Evolutionary conservation across 53 echinoderm and acorn worm species (phyloP), one percentile per base, ranked within the genome.

Genomic region (Astropecten irregularis): DNA sequence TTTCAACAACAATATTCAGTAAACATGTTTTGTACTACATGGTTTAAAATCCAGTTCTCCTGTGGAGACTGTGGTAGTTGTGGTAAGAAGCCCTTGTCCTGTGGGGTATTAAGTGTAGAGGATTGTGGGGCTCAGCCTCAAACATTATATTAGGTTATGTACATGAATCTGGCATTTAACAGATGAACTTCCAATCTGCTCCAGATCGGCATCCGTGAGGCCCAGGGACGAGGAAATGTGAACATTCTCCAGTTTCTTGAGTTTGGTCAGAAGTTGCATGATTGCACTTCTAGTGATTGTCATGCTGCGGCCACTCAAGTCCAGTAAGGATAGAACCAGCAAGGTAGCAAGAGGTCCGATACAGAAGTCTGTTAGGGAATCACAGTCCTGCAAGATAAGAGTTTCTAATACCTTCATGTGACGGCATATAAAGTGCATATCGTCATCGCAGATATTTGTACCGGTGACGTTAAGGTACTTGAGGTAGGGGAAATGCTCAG

Each of bases 361-460:
- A 25, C 73, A 82, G 2, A 70, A 20, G 29, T 88, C 88, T 0
- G 88, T 82, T 21, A 88, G 58, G 6, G 50, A 22, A 26, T 68
- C 34, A 14, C 88, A 88, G 47, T 62, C 49, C 6, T 47, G 33
- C 63, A 88, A 37, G 13, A 16, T 49, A 0, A 88, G 35, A 0
- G 16, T 4, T 25, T 88, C 29, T 39, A 88, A 18, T 9, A 25
- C 16, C 58, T 76, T 88, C 29, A 82, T 30, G 50, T 82, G 50
- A 37, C 71, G 68, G 39, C 88, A 60, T 6, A 82, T 36, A 14
- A 46, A 82, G 37, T 82, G 88, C 61, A 88, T 47, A 40, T 39
- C 62, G 8, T 69, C 82, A 37, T 88, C 88, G 6, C 10, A 20
- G 53, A 88, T 39, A 49, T 71, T 59, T n/a, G 82, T 82, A 8